Evolutionary conservation across 1,140 invertebrate genomes (phyloP).

Genomic region (Lordiphosa mommai): DNA sequence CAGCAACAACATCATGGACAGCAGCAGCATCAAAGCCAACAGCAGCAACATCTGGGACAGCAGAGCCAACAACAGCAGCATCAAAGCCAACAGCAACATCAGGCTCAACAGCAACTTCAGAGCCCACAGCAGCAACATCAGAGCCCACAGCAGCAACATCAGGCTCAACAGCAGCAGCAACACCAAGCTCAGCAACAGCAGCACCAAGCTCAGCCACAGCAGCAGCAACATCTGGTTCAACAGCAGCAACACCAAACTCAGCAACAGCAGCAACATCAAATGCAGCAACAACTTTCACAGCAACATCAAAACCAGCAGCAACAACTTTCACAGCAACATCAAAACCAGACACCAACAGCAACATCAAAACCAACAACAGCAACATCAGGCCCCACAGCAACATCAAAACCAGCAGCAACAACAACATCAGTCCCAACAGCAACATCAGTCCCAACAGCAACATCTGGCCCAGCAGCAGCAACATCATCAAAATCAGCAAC

Average conservation of each 20-base stretch:
- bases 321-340: conserved; percentile 3
- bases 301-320: conserved; percentile 27
- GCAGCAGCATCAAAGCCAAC: conserved; percentile 30
- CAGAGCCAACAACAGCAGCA: conserved; percentile 23
- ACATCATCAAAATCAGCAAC: conserved; percentile 16
- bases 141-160: conserved; percentile 18
- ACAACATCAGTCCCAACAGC: conserved; percentile 21
- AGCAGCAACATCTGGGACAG: conserved; percentile 38
- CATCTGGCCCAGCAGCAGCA: conserved; percentile 19
- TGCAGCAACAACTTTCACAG: conserved; percentile 37
- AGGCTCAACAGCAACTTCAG: conserved; percentile 19
- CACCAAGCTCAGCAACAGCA: conserved; percentile 23
- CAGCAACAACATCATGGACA: conserved; percentile 26
- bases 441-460: conserved; percentile 11
- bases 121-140: conserved; percentile 33
- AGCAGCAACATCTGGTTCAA: conserved; percentile 32
- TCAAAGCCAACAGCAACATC: conserved; percentile 13
- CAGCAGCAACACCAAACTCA: conserved; percentile 38
- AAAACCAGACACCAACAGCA: conserved; percentile 23
- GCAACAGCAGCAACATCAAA: conserved; percentile 5
- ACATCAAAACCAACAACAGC: conserved; percentile 23
- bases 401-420: conserved; percentile 29
- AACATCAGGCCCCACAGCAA: conserved; percentile 4
- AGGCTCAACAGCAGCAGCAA: conserved; percentile 28
- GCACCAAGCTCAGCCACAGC: conserved; percentile 18